These are phyloP conservation scores for Eulithis prunata DNA, from an alignment of 2,888 invertebrate genomes.

Conservation along the genomic window DNA sequence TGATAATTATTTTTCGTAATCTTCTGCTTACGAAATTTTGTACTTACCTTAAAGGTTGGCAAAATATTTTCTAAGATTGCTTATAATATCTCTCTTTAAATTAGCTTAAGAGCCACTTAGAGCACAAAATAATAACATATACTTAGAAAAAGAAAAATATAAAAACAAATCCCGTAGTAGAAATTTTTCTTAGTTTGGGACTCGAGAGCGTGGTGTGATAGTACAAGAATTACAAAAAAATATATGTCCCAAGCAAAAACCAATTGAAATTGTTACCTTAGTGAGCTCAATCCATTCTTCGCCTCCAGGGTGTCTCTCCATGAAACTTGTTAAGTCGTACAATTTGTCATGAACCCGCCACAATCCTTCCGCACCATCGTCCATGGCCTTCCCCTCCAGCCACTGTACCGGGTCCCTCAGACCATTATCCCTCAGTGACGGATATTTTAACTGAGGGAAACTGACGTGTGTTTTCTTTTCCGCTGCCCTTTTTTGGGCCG, in stretches of 20 bases:
- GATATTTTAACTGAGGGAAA: conserved; percentile 81
- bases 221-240: too few species aligned
- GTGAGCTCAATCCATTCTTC: conserved; percentile 88
- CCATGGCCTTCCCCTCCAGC: conserved; percentile 86
- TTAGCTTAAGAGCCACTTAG: too few species aligned
- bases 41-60: too few species aligned
- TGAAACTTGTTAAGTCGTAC: conserved; percentile 93
- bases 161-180: too few species aligned
- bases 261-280: conserved; percentile 74
- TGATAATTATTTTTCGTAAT: not conserved
- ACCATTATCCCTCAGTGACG: conserved; percentile 74
- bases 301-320: conserved; percentile 94
- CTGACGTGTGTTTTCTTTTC: conserved; percentile 77
- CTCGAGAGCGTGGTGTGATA: too few species aligned
- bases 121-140: too few species aligned
- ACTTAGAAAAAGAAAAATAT: too few species aligned
- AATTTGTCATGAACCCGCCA: conserved; percentile 91
- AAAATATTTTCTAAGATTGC: too few species aligned
- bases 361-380: conserved; percentile 90
- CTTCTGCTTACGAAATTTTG: not conserved
- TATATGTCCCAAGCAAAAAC: too few species aligned
- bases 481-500: conserved; percentile 56
- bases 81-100: too few species aligned
- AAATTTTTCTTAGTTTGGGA: too few species aligned
- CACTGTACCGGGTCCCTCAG: conserved; percentile 81